Evolutionary conservation across 2,888 invertebrate genomes (phyloP), one percentile per base, ranked within the genome.

Genomic region (Mamestra brassicae): DNA sequence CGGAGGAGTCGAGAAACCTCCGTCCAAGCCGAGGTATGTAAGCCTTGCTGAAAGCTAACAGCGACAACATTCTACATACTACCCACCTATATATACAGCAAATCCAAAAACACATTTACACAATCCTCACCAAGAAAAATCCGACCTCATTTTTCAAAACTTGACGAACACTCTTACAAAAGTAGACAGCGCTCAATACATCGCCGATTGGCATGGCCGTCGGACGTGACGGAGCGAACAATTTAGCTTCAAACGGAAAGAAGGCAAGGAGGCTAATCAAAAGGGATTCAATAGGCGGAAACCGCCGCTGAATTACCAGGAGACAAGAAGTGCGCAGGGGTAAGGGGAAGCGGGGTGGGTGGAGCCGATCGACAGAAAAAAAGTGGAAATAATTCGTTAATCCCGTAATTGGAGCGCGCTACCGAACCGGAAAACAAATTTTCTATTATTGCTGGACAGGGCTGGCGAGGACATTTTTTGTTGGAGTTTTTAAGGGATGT

Each of bases 381-480:
- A 96, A 95, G 95, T 96, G 96, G 96, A 96, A 96, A 96, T 96
- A 96, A 96, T 96, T 96, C 94, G 93, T 95, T 96, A 96, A 96
- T 96, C 95, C 90, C 95, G 96, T 96, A 96, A 95, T 96, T 95
- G 96, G 93, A 93, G 91, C 94, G 92, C 94, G 96, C 96, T 94
- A 96, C 95, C 96, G 96, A 96, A 97, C 96, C 96, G 96, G 96
- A 96, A 96, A 95, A 96, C 96, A 96, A 97, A 96, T 97, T 96
- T 96, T 95, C 96, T 93, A 96, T 96, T 95, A 96, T 95, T 95
- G 93, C 88, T 73, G 72, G 69, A 26, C 89, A 95, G 95, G 95
- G 95, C 76, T 95, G 94, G 42, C 88, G 54, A 17, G 3, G 15
- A 52, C 11, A 5, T 11, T 62, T 17, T 52, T 55, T 63, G 15